Evolutionary conservation across 2,797 vertebrate genomes (phyloP).

Genomic region (Mus caroli): DNA sequence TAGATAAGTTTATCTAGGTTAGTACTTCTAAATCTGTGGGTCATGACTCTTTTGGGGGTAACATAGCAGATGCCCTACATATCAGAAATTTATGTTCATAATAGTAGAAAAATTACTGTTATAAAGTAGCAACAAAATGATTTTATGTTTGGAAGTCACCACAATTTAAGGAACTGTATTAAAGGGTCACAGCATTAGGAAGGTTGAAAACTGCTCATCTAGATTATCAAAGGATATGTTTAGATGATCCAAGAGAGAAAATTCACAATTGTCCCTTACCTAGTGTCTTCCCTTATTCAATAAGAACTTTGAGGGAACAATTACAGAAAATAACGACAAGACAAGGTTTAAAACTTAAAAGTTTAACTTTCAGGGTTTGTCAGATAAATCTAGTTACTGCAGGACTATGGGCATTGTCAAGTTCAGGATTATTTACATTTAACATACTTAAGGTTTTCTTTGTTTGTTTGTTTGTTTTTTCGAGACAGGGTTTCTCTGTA

Average conservation of each 20-base stretch:
- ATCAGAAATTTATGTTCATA: not conserved
- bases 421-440: not conserved
- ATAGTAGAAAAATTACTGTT: not conserved
- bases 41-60: not conserved
- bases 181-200: not conserved
- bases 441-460: not conserved
- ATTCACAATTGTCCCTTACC: not conserved
- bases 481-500: too few relatives aligned
- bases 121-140: not conserved
- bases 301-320: not conserved
- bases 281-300: not conserved
- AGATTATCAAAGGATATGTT: not conserved
- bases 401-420: not conserved
- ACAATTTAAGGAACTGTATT: not conserved
- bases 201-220: not conserved
- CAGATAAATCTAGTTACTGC: not conserved
- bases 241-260: not conserved
- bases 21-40: not conserved
- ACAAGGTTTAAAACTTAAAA: not conserved
- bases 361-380: slow-evolving; percentile 1
- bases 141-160: not conserved
- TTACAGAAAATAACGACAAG: not conserved
- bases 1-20: not conserved
- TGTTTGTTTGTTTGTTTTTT: too few relatives aligned
- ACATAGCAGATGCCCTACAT: not conserved